Percentiles rank a stretch among this genome's conserved stretches.
Evolutionary conservation across 2,797 vertebrate species (phyloP).

Genomic region (Sternotherus odoratus): DNA sequence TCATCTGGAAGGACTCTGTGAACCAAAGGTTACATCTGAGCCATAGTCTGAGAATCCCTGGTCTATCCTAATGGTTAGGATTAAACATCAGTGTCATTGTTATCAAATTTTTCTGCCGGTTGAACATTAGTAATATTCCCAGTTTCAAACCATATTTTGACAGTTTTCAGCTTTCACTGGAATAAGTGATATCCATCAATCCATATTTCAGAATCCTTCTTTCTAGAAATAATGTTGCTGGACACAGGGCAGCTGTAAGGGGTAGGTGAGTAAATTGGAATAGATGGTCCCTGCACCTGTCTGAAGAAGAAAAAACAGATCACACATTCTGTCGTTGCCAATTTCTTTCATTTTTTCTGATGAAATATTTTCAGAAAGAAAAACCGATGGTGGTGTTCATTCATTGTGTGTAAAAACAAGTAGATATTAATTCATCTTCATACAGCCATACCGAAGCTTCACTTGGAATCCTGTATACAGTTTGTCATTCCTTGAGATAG

Average conservation of each 20-base stretch:
- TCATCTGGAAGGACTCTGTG: too few species aligned
- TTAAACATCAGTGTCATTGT: too few species aligned
- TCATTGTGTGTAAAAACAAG: constrained; percentile 13
- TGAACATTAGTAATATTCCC: background rate
- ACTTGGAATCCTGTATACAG: background rate
- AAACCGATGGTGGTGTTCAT: background rate
- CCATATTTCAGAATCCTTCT: background rate
- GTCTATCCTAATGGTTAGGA: too few species aligned
- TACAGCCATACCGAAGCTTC: background rate
- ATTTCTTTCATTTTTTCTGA: background rate
- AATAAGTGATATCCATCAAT: background rate
- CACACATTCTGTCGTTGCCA: background rate
- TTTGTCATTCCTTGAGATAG: background rate
- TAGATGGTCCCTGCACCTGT: background rate
- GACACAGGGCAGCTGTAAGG: background rate
- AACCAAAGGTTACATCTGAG: too few species aligned
- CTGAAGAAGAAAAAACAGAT: background rate
- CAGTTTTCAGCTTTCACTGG: background rate
- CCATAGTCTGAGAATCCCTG: too few species aligned
- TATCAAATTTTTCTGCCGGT: too few species aligned
- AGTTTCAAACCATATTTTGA: background rate
- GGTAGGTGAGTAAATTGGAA: constrained; percentile 12
- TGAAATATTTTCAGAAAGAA: background rate
- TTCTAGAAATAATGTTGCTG: background rate
- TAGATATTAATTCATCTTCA: background rate